Percentiles rank a stretch among this genome's conserved stretches.
phyloP scores from a whole-genome alignment of 2,888 invertebrate genomes.

The Emesis furor region DNA sequence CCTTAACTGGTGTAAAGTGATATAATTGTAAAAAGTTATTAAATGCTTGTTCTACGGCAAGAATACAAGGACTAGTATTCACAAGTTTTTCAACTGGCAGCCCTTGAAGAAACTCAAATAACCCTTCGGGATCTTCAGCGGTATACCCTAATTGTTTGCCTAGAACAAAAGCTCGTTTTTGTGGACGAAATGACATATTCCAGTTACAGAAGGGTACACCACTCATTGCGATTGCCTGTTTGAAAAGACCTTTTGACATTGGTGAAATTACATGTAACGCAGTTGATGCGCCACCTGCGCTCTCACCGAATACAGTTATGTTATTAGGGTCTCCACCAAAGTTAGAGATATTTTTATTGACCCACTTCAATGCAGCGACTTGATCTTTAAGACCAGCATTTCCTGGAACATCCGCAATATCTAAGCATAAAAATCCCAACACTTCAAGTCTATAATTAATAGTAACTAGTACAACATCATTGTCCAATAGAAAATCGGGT shows the following conservation, averaged over 20 bases:
- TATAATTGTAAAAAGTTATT: constrained; percentile 76
- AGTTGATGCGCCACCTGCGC: constrained; percentile 80
- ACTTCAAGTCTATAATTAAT: constrained; percentile 53
- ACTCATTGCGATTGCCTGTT: constrained; percentile 93
- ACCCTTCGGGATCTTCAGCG: constrained; percentile 78
- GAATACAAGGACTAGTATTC: constrained; percentile 74
- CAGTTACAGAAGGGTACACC: constrained; percentile 90
- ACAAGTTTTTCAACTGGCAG: constrained; percentile 78
- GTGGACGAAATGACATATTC: constrained; percentile 77
- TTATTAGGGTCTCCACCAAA: constrained; percentile 11
- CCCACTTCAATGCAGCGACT: constrained; percentile 12
- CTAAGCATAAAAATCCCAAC: constrained; percentile 10
- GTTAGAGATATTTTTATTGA: neutral
- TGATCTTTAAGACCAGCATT: constrained; percentile 9
- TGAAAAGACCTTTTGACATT: constrained; percentile 82
- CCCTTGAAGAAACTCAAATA: constrained; percentile 81
- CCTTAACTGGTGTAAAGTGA: constrained; percentile 81
- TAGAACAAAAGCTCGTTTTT: constrained; percentile 79
- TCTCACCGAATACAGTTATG: constrained; percentile 78
- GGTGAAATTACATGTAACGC: constrained; percentile 81
- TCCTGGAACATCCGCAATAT: neutral
- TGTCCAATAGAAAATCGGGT: constrained; percentile 81
- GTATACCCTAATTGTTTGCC: constrained; percentile 80
- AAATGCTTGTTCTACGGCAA: constrained; percentile 76
- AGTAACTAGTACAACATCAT: constrained; percentile 81